Percentiles rank a stretch among this genome's conserved stretches.
Evolutionary conservation across 37 sponge, comb jelly and placozoan genomes (phyloP).

Genomic region (Chondrosia reniformis): DNA sequence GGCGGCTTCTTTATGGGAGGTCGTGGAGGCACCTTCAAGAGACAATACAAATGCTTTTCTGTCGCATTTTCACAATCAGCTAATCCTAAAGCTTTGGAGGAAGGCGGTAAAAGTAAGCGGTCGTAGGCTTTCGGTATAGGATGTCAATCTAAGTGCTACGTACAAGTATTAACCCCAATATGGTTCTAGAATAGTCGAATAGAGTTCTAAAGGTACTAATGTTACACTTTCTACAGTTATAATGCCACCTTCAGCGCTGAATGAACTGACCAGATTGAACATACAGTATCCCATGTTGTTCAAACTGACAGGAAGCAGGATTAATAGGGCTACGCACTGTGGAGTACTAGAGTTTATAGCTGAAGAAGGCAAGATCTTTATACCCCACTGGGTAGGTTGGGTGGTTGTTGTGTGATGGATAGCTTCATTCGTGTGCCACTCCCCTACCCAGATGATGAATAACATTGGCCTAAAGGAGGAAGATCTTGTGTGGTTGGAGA

Average conservation of each 20-base stretch:
- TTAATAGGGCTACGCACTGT: conserved; percentile 59
- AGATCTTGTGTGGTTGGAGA: conserved; percentile 65
- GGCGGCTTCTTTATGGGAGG: conserved; percentile 6
- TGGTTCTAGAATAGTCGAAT: no score
- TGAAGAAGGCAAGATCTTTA: conserved; percentile 90
- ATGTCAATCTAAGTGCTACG: no score
- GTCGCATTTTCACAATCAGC: conserved; percentile 61
- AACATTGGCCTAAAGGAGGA: conserved; percentile 74
- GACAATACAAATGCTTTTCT: conserved; percentile 64
- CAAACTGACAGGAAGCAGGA: conserved; percentile 56
- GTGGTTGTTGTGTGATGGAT: background rate
- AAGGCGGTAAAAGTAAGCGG: conserved; percentile 83
- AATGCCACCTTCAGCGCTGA: conserved; percentile 95
- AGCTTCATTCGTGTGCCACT: background rate
- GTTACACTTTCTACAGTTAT: conserved; percentile 66
- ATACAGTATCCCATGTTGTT: conserved; percentile 96
- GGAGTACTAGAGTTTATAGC: conserved; percentile 99
- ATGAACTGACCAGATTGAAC: conserved; percentile 73
- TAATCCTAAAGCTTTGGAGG: conserved; percentile 59
- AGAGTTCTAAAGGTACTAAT: no score
- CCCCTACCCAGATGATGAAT: conserved; percentile 69
- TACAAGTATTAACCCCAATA: no score
- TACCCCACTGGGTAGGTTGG: conserved; percentile 87
- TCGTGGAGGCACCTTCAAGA: conserved; percentile 39
- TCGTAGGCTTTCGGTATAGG: background rate